Evolutionary conservation across 2,113 vertebrate species (phyloP), one percentile per base, ranked within the genome.

Genomic region (Dinomys branickii): DNA sequence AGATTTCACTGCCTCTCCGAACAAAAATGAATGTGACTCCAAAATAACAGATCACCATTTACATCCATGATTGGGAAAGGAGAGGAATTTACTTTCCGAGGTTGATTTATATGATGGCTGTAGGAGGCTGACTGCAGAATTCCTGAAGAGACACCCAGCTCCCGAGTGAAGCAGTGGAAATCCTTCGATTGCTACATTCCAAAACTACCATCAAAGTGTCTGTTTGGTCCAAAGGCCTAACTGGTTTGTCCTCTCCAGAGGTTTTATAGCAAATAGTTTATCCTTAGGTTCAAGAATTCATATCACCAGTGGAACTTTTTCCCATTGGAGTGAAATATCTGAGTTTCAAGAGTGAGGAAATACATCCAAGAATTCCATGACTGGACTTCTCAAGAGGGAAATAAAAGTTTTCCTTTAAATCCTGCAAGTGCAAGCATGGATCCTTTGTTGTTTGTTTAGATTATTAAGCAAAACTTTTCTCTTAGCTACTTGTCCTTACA

Each of bases 21-120:
- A 71, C 78, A 93, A 92, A 82, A 89, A 88, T 83, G 47, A 91
- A 24, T 52, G 75, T 50, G 65, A 83, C 44, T 92, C n/a, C 73
- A 95, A 85, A 97, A 85, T 94, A 96, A 86, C 41, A 89, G 78
- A 90, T 81, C 91, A 67, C 78, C 63, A 65, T 91, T 93, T 97
- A 84, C 17, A 83, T n/a, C 35, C 59, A 85, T 73, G 92, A 86
- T 81, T 88, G 85, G 71, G 35, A 96, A 50, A 94, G 35, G 87
- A 67, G 10, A 95, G 73, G 93, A 97, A 92, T 97, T 95, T 93
- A 94, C 81, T 97, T 94, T 86, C 88, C 38, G 86, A 77, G 41
- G 56, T 84, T 97, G 97, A 97, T 97, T 97, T 96, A 97, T 94
- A 71, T 16, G 65, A 97, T 88, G 52, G 52, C 44, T 96, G 13